Base-by-base conservation (phyloP, 2,888 invertebrate genomes). In the Helicoverpa assulta region DNA sequence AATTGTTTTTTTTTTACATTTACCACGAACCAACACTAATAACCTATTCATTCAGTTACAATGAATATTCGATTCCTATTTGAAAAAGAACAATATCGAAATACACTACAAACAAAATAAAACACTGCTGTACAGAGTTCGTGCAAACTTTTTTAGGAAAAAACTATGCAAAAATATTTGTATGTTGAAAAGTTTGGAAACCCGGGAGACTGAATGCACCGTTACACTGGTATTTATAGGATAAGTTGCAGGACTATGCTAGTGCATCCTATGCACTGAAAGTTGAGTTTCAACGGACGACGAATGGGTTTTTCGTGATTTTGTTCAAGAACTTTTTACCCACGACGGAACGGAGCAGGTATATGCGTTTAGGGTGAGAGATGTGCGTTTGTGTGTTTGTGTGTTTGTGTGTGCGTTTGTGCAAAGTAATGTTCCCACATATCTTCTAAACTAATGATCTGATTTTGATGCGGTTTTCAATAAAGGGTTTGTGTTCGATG, bases 171-270 rank as follows among this genome's bases (percentile, higher is more conserved):
- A 57, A 73, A 56, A 70, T 73, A 64, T 70, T 61, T 78, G 66
- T 21, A 19, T 33, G 43, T 19, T 2, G 53, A 43, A 70, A 77
- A 79, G 69, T 79, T 71, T 29, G 59, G n/a, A 63, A 29, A 43
- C 67, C 65, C 73, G 2, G 7, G 65, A 73, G 73, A 74, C 70
- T 37, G 50, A 52, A 37, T 69, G 77, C 78, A 66, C 55, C 26
- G 62, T 53, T 26, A 18, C 33, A 63, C 16, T 75, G 58, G 72
- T 86, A 85, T 89, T 87, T 88, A 89, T 85, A 80, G 65, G 57
- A 57, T 77, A 88, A 88, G 86, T 88, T 87, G 61, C 58, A 61
- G 62, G 58, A 78, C 74, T 69, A 73, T 73, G 82, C 68, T 70
- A 83, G 81, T 75, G 75, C 81, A 81, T 84, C 73, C 81, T 81